phyloP scores from a whole-genome alignment of 2,888 invertebrate species.

The Lithophane socia region DNA sequence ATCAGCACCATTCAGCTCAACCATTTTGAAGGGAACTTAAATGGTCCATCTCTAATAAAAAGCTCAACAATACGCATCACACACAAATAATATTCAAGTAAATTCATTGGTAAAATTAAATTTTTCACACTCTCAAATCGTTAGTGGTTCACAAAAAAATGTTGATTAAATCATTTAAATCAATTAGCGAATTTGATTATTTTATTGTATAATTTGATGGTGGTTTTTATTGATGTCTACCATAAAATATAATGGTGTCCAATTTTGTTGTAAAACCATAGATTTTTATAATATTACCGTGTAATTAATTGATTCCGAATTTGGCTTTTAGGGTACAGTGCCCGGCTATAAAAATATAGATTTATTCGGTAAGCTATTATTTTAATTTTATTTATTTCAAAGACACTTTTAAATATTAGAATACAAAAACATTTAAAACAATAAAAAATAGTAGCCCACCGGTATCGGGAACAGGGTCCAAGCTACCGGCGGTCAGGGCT shows the following conservation, averaged over 20 bases:
- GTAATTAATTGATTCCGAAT: conserved; percentile 45
- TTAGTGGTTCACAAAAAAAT: conserved; percentile 11
- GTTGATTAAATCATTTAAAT: conserved; percentile 53
- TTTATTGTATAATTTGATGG: conserved; percentile 52
- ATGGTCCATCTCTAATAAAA: too few relatives aligned
- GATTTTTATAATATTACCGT: conserved; percentile 46
- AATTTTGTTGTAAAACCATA: conserved; percentile 55
- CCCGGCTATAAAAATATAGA: background rate
- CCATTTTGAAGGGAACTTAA: too few relatives aligned
- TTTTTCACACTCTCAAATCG: conserved; percentile 37
- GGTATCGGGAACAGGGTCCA: too few relatives aligned
- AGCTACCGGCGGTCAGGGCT: too few relatives aligned
- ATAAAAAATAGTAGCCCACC: too few relatives aligned
- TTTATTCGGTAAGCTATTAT: background rate
- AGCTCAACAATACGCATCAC: too few relatives aligned
- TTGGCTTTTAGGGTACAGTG: conserved; percentile 15
- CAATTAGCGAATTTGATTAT: conserved; percentile 40
- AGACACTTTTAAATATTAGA: too few relatives aligned
- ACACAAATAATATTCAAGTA: background rate
- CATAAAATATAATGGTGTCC: conserved; percentile 43
- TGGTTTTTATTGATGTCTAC: conserved; percentile 28
- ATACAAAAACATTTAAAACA: too few relatives aligned
- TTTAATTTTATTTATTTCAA: too few relatives aligned
- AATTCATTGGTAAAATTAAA: conserved; percentile 4
- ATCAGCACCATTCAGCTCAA: too few relatives aligned